Base-by-base conservation (phyloP, 2,888 invertebrate genomes). In the Caenorhabditis plicata region DNA sequence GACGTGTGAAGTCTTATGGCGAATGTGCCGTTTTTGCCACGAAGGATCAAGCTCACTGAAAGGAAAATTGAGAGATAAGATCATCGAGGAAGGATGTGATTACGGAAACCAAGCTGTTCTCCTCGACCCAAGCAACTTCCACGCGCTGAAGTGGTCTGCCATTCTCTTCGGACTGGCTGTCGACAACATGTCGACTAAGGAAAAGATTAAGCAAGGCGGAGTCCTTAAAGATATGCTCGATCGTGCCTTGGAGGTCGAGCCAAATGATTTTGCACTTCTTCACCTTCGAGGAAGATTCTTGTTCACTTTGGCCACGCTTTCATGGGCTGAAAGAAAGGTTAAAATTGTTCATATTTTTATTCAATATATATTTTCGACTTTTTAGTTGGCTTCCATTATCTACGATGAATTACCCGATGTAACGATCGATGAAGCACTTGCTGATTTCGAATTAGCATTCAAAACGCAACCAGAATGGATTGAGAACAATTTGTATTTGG, bases 401-500 rank as follows among this genome's bases (percentile, higher is more conserved):
- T 73, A 65, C 57, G 53, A 55, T 49, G 61, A 64, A 45, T 64
- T 69, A 9, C 73, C 73, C 9, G 62, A 66, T 13, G 69, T 70
- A 11, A 67, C 73, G 20, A 66, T 67, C 42, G 73, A 73, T 20
- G 73, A 73, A 25, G 73, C 73, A 8, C 56, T 71, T 17, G 40
- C 20, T n/a, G 73, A 73, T 53, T 73, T 73, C 40, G 49, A 61
- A 31, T 64, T 66, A 3, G 68, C 82, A 23, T 81, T 82, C 44
- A 71, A 75, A 42, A 64, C 82, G 26, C 75, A 78, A 23, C 81
- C 82, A 19, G 74, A 73, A 27, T 84, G 83, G 83, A 82, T 83
- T 61, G 83, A 84, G 67, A 84, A 84, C 66, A 63, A 80, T 39
- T 58, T 84, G 31, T 83, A 78, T 72, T 69, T 84, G 43, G 83